phyloP scores from a whole-genome alignment of 2,888 invertebrate species.

The Hirtodrosophila alboralis region DNA sequence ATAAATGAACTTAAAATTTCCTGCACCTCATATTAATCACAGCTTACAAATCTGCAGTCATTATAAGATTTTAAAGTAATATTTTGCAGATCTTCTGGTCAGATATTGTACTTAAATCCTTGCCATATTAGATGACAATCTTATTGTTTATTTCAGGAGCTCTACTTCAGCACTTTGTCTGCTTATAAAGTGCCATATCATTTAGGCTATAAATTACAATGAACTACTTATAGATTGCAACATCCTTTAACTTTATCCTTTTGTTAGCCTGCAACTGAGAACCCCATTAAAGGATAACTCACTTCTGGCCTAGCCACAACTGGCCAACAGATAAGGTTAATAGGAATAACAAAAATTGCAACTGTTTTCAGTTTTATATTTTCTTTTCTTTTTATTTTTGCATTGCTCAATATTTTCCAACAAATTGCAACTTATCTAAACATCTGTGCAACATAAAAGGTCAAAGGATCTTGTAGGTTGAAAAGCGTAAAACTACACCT shows the following conservation, averaged over 20 bases:
- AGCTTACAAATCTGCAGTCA: slow-evolving; percentile 8
- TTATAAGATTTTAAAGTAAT: slow-evolving; percentile 9
- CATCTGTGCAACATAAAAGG: slow-evolving; percentile 61
- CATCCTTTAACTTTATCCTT: slow-evolving; percentile 29
- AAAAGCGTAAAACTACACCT: slow-evolving; percentile 35
- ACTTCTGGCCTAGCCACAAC: slow-evolving; percentile 38
- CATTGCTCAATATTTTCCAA: slow-evolving; percentile 42
- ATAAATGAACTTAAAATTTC: neutral
- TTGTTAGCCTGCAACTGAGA: neutral
- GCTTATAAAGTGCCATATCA: slow-evolving; percentile 43
- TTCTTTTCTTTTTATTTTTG: neutral
- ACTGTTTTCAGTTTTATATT: slow-evolving; percentile 9
- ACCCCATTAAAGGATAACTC: slow-evolving; percentile 47
- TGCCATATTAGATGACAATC: slow-evolving; percentile 4
- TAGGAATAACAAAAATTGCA: slow-evolving; percentile 32
- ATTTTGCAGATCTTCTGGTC: slow-evolving; percentile 13
- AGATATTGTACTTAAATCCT: slow-evolving; percentile 12
- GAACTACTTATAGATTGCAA: slow-evolving; percentile 15
- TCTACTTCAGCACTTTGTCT: slow-evolving; percentile 10
- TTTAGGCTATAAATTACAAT: slow-evolving; percentile 30
- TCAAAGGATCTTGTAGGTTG: slow-evolving; percentile 59
- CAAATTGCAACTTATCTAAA: slow-evolving; percentile 39
- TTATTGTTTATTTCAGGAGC: slow-evolving; percentile 14
- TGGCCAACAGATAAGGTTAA: slow-evolving; percentile 35
- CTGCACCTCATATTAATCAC: no score